Base-by-base conservation (phyloP, 2,888 invertebrate species). In the Latheticus oryzae region DNA sequence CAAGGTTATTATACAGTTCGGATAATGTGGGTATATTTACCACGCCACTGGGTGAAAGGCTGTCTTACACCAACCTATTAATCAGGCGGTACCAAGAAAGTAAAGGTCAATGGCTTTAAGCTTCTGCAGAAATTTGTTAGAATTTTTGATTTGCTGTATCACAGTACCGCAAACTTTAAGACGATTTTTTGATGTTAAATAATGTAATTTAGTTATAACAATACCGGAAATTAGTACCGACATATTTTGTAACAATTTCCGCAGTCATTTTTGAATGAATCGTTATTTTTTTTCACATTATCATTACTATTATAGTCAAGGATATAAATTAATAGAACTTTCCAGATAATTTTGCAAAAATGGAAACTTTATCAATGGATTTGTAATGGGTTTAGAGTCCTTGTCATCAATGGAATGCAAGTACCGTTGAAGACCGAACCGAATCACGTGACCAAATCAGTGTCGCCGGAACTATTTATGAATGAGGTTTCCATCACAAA, bases 11-110 rank as follows among this genome's bases (percentile, higher is more conserved):
- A n/a, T n/a, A n/a, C n/a, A n/a, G n/a, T n/a, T n/a, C n/a, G n/a
- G n/a, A n/a, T n/a, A n/a, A n/a, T n/a, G n/a, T n/a, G n/a, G n/a
- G n/a, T n/a, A n/a, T n/a, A n/a, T 9, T 8, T 35, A 35, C 45
- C 12, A 47, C 47, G 47, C 33, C 47, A 32, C 13, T 50, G 50
- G 50, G 50, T 50, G 50, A 50, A 50, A 50, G 50, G 50, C 26
- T 12, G 28, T 21, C 19, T 48, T 35, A 13, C 35, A 17, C 24
- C 16, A 33, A 33, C 32, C 32, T 16, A 47, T 38, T 21, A 38
- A 38, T 33, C 33, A 16, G 19, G 33, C 47, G 21, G 9, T 35
- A 26, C 28, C 26, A 50, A 50, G 50, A 50, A 50, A 50, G 50
- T 50, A 50, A 50, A 50, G 50, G 50, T 50, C 50, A 50, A 50